Evolutionary conservation across 2,113 vertebrate species (phyloP).

Genomic region (Melanerpes formicivorus): DNA sequence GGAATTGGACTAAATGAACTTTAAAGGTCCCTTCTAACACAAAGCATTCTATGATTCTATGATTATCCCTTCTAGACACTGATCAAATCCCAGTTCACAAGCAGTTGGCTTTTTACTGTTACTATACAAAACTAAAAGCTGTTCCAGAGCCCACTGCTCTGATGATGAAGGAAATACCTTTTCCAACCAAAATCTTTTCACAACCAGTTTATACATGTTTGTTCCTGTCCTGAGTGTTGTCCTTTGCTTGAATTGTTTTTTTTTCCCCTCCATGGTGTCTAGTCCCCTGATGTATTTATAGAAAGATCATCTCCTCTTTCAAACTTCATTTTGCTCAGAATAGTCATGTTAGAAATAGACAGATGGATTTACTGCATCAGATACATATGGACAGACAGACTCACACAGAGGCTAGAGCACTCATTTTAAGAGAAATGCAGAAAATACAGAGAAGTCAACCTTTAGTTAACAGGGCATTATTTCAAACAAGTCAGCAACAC

Average conservation of each 20-base stretch:
- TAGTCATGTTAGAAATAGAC: constrained; percentile 49
- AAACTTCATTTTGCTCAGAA: constrained; percentile 57
- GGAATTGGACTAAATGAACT: no score
- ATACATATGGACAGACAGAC: not conserved
- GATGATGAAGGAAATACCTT: not conserved
- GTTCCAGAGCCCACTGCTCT: not conserved
- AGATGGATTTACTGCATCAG: not conserved
- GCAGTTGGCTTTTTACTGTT: constrained; percentile 32
- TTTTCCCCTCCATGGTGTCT: constrained; percentile 33
- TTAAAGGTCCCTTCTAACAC: no score
- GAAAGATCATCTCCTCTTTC: constrained; percentile 57
- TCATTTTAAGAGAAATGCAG: constrained; percentile 67
- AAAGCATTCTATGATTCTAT: no score
- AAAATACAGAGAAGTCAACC: constrained; percentile 63
- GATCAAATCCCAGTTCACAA: constrained; percentile 30
- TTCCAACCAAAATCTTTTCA: constrained; percentile 12
- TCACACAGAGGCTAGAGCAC: not conserved
- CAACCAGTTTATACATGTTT: not conserved
- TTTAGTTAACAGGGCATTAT: constrained; percentile 49
- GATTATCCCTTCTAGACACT: constrained; percentile 12
- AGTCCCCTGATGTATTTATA: constrained; percentile 53
- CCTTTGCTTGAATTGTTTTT: constrained; percentile 46
- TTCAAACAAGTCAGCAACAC: constrained; percentile 60
- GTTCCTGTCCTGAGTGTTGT: not conserved
- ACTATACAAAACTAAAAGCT: constrained; percentile 8